These are phyloP conservation scores for Pandemis corylana DNA, from an alignment of 2,888 invertebrate species.

Conservation along the genomic window DNA sequence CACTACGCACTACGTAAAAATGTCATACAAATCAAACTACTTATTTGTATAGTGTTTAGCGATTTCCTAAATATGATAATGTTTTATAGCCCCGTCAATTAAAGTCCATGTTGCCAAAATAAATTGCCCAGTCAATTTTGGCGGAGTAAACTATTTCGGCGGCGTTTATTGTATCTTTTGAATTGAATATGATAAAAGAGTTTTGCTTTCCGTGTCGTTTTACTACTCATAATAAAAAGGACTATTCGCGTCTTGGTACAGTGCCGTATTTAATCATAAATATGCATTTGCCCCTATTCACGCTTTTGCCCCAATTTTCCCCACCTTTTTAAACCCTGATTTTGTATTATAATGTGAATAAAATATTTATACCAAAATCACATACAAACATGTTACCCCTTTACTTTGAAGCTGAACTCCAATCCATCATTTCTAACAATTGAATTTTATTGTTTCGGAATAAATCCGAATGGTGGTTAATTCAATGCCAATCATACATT, in stretches of 20 bases:
- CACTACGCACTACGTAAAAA: too few relatives aligned
- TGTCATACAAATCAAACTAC: too few relatives aligned
- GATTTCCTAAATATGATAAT: too few relatives aligned
- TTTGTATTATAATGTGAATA: background rate
- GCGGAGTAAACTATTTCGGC: background rate
- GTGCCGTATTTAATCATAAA: too few relatives aligned
- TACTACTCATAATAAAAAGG: background rate
- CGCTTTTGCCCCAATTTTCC: background rate
- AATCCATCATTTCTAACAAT: constrained; percentile 33
- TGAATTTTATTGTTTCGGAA: constrained; percentile 5
- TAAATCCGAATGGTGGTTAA: constrained; percentile 17
- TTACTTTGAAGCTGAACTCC: background rate
- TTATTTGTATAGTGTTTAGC: too few relatives aligned
- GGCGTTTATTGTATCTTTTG: background rate
- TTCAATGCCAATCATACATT: constrained; percentile 2
- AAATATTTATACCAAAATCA: background rate
- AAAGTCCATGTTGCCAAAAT: background rate
- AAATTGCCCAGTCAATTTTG: background rate
- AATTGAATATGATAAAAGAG: background rate
- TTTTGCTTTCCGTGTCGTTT: background rate
- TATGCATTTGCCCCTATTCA: too few relatives aligned
- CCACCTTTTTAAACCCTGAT: background rate
- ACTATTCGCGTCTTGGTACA: background rate
- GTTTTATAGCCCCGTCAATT: too few relatives aligned
- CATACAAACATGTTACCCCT: constrained; percentile 17